A percentile compares a stretch with the other conserved stretches of the same genome.
These are phyloP conservation scores for Arrhopalites spinosus DNA, from an alignment of 2,888 invertebrate species.

Conservation along the genomic window DNA sequence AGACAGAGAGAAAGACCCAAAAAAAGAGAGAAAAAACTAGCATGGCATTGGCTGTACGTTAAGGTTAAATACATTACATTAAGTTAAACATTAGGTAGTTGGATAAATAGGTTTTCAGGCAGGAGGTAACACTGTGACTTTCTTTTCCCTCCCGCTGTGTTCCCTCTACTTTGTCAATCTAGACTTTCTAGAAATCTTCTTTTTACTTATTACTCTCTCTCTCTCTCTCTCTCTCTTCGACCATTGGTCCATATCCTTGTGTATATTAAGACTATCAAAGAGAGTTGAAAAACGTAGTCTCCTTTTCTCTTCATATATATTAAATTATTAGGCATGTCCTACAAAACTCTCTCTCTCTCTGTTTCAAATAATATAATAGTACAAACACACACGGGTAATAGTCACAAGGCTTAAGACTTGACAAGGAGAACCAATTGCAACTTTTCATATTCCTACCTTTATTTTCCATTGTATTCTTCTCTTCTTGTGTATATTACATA, in stretches of 20 bases:
- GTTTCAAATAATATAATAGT: no score
- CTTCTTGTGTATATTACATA: no score
- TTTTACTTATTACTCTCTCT: constrained; percentile 32
- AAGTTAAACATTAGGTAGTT: constrained; percentile 32
- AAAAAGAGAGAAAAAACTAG: no score
- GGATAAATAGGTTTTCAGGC: constrained; percentile 32
- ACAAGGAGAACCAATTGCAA: no score
- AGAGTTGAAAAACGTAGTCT: constrained; percentile 3
- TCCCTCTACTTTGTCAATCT: constrained; percentile 22
- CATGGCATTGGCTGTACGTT: not conserved
- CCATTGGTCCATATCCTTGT: no score
- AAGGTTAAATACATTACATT: constrained; percentile 29
- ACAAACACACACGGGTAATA: no score
- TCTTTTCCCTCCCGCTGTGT: constrained; percentile 16
- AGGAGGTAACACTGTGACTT: constrained; percentile 21
- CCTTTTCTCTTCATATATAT: constrained; percentile 17
- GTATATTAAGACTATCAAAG: constrained; percentile 21
- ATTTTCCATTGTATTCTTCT: no score
- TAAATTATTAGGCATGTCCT: not conserved
- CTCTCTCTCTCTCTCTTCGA: not conserved
- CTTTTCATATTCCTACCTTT: no score
- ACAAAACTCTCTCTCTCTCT: not conserved
- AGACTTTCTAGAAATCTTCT: constrained; percentile 22
- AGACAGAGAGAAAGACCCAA: no score
- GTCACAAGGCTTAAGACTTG: no score